Base-by-base conservation (phyloP, 2,113 vertebrate species). In the Cryptoleucopteryx plumbea region DNA sequence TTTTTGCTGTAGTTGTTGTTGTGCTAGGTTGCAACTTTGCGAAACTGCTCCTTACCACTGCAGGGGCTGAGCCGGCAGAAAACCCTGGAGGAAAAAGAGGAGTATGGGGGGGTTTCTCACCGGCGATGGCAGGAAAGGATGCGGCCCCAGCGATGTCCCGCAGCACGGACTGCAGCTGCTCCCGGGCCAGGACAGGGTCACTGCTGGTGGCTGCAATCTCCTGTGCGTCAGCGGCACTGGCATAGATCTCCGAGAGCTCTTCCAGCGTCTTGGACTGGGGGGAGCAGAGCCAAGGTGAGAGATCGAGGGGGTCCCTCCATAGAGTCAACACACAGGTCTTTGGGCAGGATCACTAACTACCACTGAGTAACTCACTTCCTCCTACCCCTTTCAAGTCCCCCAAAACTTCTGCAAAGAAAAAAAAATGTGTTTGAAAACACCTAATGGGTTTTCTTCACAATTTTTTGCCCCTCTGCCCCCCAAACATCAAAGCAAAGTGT, bases 181-280 rank as follows among this genome's bases (percentile, higher is more conserved):
- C 96, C 17, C 98, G 98, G 43, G 98, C 98, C 66, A 96, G 93
- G 2, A 48, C 50, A 2, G 97, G 93, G 66, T 98, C 95, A 8
- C 97, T 95, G n/a, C 96, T 83, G 90, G 84, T 19, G 0, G 98
- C 98, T 0, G 99, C 99, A 1, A 92, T 73, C 95, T 99, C 99
- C 72, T 99, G 97, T 1, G 98, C 94, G 0, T 98, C 98, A 0
- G 98, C 97, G 0, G 98, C 98, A 1, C 89, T 96, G 5, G 97
- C 88, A 31, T 99, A 99, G 94, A 99, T 98, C 71, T 98, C 96
- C 1, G 78, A 97, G 9, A 99, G 94, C 63, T 99, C 98, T 31
- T 97, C 96, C 80, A 97, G 89, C 5, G 97, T 95, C 97, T 99
- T 99, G 55, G 98, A 92, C 98, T 98, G 59, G 6, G 72, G 52